These are phyloP conservation scores for Synergus laeviventris DNA, from an alignment of 2,888 invertebrate species.

Conservation along the genomic window DNA sequence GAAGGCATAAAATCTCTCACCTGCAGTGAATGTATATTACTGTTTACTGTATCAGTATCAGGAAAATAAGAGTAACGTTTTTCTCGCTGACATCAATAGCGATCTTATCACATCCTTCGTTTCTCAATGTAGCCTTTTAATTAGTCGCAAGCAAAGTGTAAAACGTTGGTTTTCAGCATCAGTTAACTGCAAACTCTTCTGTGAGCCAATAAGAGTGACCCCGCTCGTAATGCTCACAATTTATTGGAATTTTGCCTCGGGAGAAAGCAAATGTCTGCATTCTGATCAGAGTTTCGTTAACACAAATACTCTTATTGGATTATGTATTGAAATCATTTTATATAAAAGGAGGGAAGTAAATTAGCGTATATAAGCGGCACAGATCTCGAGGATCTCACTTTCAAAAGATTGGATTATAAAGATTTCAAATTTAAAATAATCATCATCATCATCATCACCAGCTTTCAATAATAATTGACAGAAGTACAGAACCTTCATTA, in stretches of 20 bases:
- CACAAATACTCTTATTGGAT: too few relatives aligned
- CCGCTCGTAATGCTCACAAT: background rate
- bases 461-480: too few relatives aligned
- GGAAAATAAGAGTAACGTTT: background rate
- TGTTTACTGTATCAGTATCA: constrained; percentile 34
- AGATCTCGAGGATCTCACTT: too few relatives aligned
- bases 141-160: background rate
- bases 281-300: too few relatives aligned
- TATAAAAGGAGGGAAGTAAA: too few relatives aligned
- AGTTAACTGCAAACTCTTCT: background rate
- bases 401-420: too few relatives aligned
- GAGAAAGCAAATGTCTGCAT: background rate
- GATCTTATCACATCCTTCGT: background rate
- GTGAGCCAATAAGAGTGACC: background rate
- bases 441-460: too few relatives aligned
- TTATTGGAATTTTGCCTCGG: background rate
- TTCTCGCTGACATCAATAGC: background rate
- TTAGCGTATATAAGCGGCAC: too few relatives aligned
- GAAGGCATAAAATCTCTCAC: constrained; percentile 40
- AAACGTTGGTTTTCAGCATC: background rate
- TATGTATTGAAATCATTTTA: too few relatives aligned
- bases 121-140: background rate
- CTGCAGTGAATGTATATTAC: constrained; percentile 39
- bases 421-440: too few relatives aligned
- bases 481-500: too few relatives aligned